Conservation (phyloP, 2,113 vertebrate genomes). For the Etia nguti region DNA sequence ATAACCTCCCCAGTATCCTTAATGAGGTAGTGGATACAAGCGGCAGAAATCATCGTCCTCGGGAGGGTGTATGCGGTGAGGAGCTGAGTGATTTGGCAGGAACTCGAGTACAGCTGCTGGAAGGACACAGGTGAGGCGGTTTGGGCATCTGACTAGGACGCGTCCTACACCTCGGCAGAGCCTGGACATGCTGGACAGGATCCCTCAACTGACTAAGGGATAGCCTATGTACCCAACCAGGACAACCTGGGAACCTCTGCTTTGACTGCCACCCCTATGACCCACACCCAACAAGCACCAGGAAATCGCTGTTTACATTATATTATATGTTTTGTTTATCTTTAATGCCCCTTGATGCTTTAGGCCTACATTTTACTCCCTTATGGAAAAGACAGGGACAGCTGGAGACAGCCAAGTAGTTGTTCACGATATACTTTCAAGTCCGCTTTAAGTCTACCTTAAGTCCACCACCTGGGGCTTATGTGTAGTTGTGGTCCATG, state of each 20-base stretch:
- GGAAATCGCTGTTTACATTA: neutral
- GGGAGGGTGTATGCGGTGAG: neutral
- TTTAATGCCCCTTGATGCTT: neutral
- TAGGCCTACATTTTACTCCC: neutral
- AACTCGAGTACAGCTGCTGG: accelerated
- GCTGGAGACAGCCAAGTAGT: neutral
- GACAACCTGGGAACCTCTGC: neutral
- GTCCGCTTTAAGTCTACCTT: neutral
- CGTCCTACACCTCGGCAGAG: neutral
- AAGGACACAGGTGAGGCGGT: neutral
- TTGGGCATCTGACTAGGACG: neutral
- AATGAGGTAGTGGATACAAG: neutral
- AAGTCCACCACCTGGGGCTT: neutral
- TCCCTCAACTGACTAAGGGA: neutral
- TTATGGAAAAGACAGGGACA: neutral
- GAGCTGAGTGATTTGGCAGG: neutral
- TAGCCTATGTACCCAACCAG: neutral
- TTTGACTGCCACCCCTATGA: neutral
- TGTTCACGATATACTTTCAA: neutral
- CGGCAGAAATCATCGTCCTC: accelerated
- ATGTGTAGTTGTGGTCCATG: neutral
- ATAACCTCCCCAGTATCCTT: neutral
- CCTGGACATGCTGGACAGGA: neutral
- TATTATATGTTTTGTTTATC: neutral
- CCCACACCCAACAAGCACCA: neutral